Percentiles rank a stretch among this genome's conserved stretches.
These are phyloP conservation scores for Carassius auratus DNA, from an alignment of 2,113 vertebrate genomes.

Conservation along the genomic window DNA sequence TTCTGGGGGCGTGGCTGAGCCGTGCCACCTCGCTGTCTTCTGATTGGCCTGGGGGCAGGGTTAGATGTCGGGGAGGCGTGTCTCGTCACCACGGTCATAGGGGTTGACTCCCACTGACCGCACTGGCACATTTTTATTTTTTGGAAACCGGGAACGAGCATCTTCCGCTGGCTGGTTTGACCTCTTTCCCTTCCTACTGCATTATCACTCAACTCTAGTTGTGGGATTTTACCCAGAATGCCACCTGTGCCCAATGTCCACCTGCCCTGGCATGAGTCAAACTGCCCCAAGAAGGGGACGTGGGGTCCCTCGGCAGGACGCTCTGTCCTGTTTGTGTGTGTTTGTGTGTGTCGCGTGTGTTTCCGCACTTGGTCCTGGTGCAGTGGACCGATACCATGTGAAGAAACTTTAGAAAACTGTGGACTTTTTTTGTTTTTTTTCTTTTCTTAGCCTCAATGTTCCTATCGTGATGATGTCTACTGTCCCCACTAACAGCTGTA, in stretches of 20 bases:
- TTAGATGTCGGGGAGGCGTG: slow-evolving; percentile 45
- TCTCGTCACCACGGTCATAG: slow-evolving; percentile 67
- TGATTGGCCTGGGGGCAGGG: slow-evolving; percentile 54
- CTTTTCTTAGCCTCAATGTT: slow-evolving; percentile 62
- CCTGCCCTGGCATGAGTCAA: slow-evolving; percentile 48
- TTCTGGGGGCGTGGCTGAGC: slow-evolving; percentile 59
- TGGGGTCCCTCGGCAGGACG: slow-evolving; percentile 40
- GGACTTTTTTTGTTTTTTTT: slow-evolving; percentile 72
- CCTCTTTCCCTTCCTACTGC: slow-evolving; percentile 63
- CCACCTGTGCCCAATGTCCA: slow-evolving; percentile 45
- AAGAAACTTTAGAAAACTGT: slow-evolving; percentile 73
- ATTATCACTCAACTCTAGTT: slow-evolving; percentile 70
- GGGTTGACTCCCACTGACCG: slow-evolving; percentile 77
- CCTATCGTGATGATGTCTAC: slow-evolving; percentile 61
- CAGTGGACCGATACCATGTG: slow-evolving; percentile 60
- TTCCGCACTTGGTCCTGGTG: slow-evolving; percentile 56
- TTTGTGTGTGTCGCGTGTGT: slow-evolving; percentile 51
- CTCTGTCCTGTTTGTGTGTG: slow-evolving; percentile 48
- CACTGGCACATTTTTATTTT: slow-evolving; percentile 71
- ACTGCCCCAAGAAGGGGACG: slow-evolving; percentile 18
- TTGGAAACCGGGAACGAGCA: slow-evolving; percentile 75
- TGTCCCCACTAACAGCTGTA: slow-evolving; percentile 74
- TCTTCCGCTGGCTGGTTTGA: slow-evolving; percentile 91
- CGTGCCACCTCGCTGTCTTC: slow-evolving; percentile 65
- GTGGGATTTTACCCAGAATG: slow-evolving; percentile 50